phyloP scores from a whole-genome alignment of 1,140 invertebrate species.

The Apolygus lucorum region DNA sequence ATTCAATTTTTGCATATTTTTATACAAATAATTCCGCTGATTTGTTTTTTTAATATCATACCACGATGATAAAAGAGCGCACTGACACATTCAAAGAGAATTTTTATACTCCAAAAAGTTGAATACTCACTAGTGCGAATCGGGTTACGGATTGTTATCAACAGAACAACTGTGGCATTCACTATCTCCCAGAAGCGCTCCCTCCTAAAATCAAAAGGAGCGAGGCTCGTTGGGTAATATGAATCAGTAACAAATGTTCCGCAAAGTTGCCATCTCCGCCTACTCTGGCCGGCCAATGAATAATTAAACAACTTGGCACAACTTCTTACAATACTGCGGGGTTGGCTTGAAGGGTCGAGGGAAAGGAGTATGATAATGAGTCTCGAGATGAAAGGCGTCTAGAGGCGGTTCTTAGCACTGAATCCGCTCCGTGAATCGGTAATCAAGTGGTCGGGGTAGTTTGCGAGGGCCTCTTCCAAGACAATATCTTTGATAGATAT shows the following conservation, averaged over 20 bases:
- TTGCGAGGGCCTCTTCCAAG: not conserved
- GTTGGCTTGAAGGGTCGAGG: not conserved
- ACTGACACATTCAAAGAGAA: no score
- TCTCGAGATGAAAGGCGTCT: not conserved
- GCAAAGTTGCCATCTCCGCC: not conserved
- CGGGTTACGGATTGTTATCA: no score
- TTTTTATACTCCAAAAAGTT: no score
- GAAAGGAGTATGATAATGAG: not conserved
- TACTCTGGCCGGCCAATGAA: not conserved
- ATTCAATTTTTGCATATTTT: no score
- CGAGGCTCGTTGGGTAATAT: no score
- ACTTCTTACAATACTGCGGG: not conserved
- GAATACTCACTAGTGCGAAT: no score
- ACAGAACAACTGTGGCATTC: no score
- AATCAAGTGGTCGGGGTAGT: not conserved
- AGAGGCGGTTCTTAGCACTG: not conserved
- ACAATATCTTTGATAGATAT: not conserved
- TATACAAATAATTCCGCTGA: no score
- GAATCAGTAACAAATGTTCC: not conserved
- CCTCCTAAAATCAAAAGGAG: no score
- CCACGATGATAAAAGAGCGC: no score
- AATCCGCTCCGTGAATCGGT: not conserved
- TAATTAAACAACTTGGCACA: not conserved
- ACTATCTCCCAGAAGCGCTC: no score
- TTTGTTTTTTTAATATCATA: no score